phyloP scores from a whole-genome alignment of 2,797 vertebrate species.

The Euphonia xanthogaster region DNA sequence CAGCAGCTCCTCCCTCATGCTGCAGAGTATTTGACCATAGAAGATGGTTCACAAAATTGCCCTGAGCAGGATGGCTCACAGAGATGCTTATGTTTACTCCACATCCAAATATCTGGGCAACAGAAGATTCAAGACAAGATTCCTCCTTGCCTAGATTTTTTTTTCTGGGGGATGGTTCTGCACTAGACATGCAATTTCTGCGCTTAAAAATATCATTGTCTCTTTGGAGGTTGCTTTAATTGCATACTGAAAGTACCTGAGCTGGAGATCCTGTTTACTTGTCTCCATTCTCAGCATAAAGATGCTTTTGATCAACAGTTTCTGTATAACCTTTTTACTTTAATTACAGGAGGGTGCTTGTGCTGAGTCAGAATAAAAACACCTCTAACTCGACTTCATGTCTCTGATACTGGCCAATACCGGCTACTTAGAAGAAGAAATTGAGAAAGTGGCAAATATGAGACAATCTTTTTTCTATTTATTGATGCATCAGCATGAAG shows the following conservation, averaged over 20 bases:
- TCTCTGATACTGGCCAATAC: not conserved
- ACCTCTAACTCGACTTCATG: fast-evolving
- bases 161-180: not conserved
- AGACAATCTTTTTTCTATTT: not conserved
- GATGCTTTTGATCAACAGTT: not conserved
- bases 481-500: not conserved
- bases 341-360: not conserved
- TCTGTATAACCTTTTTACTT: not conserved
- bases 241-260: not conserved
- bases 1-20: slow-evolving; percentile 1
- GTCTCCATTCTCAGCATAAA: not conserved
- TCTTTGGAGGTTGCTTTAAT: not conserved
- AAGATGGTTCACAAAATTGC: slow-evolving; percentile 16
- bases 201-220: not conserved
- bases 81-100: not conserved
- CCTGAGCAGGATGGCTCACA: not conserved
- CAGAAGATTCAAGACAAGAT: not conserved
- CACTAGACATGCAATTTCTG: not conserved
- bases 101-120: not conserved
- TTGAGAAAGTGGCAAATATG: not conserved
- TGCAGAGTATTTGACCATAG: slow-evolving; percentile 26
- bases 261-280: not conserved
- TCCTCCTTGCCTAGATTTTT: not conserved
- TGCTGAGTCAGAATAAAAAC: not conserved
- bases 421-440: not conserved